Evolutionary conservation across 2,888 invertebrate genomes (phyloP), one percentile per base, ranked within the genome.

Genomic region (Pandemis corylana): DNA sequence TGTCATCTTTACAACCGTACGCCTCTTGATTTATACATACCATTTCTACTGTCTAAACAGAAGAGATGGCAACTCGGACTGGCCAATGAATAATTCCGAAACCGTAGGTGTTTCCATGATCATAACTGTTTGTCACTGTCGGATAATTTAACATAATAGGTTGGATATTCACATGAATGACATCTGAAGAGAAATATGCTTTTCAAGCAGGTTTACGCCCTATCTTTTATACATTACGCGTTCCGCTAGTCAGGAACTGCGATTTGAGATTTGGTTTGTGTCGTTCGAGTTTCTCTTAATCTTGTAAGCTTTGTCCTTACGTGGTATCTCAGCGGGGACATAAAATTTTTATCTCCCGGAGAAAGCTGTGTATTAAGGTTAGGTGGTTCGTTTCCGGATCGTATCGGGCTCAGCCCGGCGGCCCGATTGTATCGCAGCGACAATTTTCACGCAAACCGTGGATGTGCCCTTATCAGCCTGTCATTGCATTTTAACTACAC

Each of bases 341-440:
- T 89, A 85, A 88, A 83, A 82, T 74, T 83, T 82, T 85, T 89
- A 89, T 89, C 88, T 85, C 78, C 76, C 79, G 76, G 88, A 84
- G 91, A 92, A 92, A 92, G 91, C 83, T 72, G 62, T 65, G 80
- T 80, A 82, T 85, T 84, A 81, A 84, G 83, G 82, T 83, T 80
- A 78, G 70, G 75, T 78, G 79, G 78, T 80, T 77, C 74, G 79
- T 83, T 85, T 84, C 80, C 82, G 83, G 82, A 77, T 70, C 61
- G 76, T 49, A 64, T 77, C 66, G 75, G 72, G 76, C 78, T 80
- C 78, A 82, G 82, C 85, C 84, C 77, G 78, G 78, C 77, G 79
- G 68, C 76, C 64, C 75, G 86, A 86, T 86, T 77, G 67, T 78
- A 87, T 87, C 86, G 76, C 56, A 68, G 56, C 78, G 80, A 79